Evolutionary conservation across 2,797 vertebrate species (phyloP), one percentile per base, ranked within the genome.

Genomic region (Ctenopoma multispine): DNA sequence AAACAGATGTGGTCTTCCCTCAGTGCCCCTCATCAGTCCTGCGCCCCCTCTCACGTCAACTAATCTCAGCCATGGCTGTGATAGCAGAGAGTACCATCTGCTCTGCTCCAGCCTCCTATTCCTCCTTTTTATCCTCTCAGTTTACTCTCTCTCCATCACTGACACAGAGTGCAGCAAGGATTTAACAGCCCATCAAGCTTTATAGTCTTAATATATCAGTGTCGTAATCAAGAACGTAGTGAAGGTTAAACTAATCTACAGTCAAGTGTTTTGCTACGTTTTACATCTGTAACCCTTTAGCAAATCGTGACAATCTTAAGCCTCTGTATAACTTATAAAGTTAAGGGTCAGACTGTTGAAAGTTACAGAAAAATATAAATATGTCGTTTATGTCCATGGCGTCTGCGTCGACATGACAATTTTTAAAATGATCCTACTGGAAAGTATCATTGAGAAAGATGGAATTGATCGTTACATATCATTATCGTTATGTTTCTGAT

Each of bases 1-100:
- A 84, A 78, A 79, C 85, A 91, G 88, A 92, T 92, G 89, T 87
- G 78, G 72, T 85, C 74, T 76, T 79, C 80, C 83, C 85, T 82
- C 63, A 58, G 7, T 72, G 73, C 65, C 47, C 60, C 58, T 41
- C 57, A 65, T 83, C 80, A 80, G 58, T 72, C 63, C 65, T 75
- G 47, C 64, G 66, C 50, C 74, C 79, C 63, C 63, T 70, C 85
- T 77, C 84, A 82, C 83, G 66, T 83, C 54, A 41, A 63, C 85
- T 92, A 86, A 89, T 92, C 86, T 79, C 55, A 80, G 4, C 56
- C 73, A n/a, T 80, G 81, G 71, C 82, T 63, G 76, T 73, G 80
- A 79, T 75, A 72, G 69, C 80, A 40, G 49, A 74, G 63, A 66
- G 76, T 24, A 75, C 89, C 91, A 90, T 93, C 90, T 92, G 91